Base-by-base conservation (phyloP, 2,888 invertebrate genomes). In the Allophyes oxyacanthae region DNA sequence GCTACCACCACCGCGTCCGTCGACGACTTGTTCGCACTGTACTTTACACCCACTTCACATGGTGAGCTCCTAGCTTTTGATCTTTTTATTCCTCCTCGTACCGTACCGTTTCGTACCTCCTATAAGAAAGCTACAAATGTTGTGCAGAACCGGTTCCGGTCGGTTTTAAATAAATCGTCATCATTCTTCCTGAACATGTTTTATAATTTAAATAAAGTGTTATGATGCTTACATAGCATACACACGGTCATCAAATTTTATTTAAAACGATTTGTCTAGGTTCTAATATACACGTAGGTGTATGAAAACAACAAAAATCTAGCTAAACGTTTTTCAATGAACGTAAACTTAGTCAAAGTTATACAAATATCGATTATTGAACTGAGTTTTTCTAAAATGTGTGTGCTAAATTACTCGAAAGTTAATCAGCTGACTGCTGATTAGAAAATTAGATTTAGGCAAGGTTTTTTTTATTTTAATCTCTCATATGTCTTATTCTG, bases 21-120 rank as follows among this genome's bases (percentile, higher is more conserved):
- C 86, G 97, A 97, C 92, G 97, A 97, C 86, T 91, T 97, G 83
- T 96, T 97, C 85, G 96, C 96, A 73, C 94, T 96, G 75, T 97
- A 96, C 95, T 96, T 97, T 85, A 95, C 96, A 77, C 95, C 96
- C 83, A 94, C 95, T 66, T 76, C 91, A 83, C 95, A 95, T 89
- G 95, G 95, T 95, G 88, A 94, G 94, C 88, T 78, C 75, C 51
- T 70, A 61, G 15, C 42, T 37, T 56, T 51, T 30, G n/a, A 13
- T 49, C 26, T 50, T 40, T 49, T 37, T 46, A 46, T 63, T 38
- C 13, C 11, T 54, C 40, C 49, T 48, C 25, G 8, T 36, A 50
- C 8, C n/a, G n/a, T n/a, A n/a, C n/a, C n/a, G n/a, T 44, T 13
- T n/a, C 14, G 30, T 42, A 40, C 33, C 25, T 33, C 10, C 30